A percentile compares a stretch with the other conserved stretches of the same genome.
Evolutionary conservation across 2,888 invertebrate species (phyloP).

Genomic region (Neelides folsomi): DNA sequence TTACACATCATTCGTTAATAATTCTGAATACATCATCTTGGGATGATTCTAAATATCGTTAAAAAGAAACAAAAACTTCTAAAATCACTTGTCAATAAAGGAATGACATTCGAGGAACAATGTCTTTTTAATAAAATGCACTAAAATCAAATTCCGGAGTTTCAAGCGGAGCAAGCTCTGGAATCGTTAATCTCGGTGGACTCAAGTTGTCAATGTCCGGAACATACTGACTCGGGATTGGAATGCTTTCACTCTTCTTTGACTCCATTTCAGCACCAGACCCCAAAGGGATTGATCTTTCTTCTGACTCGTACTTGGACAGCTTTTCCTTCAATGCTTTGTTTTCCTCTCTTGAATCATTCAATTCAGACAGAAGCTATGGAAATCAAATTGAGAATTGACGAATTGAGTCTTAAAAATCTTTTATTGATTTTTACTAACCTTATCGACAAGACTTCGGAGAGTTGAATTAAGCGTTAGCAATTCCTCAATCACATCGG

Average conservation of each 20-base stretch:
- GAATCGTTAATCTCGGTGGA: conserved; percentile 9
- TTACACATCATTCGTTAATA: too few species aligned
- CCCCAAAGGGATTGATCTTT: background rate
- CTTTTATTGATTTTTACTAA: conserved; percentile 1
- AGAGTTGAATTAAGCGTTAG: conserved; percentile 28
- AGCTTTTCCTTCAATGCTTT: conserved; percentile 13
- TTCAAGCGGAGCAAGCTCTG: conserved; percentile 23
- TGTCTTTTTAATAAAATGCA: background rate
- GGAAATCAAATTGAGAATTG: background rate
- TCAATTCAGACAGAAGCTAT: background rate
- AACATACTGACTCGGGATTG: conserved; percentile 2
- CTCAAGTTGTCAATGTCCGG: conserved; percentile 1
- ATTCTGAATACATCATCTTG: too few species aligned
- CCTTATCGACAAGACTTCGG: conserved; percentile 22
- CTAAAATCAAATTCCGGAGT: conserved; percentile 9
- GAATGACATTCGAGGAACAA: too few species aligned
- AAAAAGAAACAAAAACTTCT: too few species aligned
- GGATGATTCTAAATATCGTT: too few species aligned
- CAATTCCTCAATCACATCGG: conserved; percentile 31
- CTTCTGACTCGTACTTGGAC: conserved; percentile 3
- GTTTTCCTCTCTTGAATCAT: conserved; percentile 23
- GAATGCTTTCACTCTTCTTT: background rate
- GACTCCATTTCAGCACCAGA: background rate
- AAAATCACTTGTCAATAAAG: too few species aligned
- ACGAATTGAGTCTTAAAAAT: background rate